These are phyloP conservation scores for Xylophagus ater DNA, from an alignment of 2,888 invertebrate genomes.

Conservation along the genomic window DNA sequence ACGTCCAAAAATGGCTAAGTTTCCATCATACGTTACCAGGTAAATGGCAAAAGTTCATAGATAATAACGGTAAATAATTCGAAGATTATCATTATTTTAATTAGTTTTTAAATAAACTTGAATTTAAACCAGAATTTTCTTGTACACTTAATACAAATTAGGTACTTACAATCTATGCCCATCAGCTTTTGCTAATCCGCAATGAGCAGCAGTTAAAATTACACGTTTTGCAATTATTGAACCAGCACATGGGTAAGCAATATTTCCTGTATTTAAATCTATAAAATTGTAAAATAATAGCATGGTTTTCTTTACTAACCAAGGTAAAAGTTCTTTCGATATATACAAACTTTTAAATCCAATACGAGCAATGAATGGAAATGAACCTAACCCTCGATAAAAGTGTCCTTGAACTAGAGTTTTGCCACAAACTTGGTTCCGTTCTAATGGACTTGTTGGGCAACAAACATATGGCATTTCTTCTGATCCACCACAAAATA, in stretches of 20 bases:
- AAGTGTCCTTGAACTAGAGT: conserved; percentile 54
- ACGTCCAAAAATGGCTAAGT: too few species aligned
- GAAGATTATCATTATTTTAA: too few species aligned
- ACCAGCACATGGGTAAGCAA: conserved; percentile 65
- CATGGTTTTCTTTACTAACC: background rate
- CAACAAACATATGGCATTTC: conserved; percentile 38
- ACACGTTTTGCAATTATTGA: conserved; percentile 52
- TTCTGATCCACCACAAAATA: conserved; percentile 35
- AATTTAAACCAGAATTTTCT: too few species aligned
- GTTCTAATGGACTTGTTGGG: conserved; percentile 35
- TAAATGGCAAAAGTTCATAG: too few species aligned
- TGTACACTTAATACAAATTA: too few species aligned
- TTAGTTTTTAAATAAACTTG: too few species aligned
- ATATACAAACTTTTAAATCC: conserved; percentile 68
- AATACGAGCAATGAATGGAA: conserved; percentile 65
- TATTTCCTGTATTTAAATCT: conserved; percentile 57
- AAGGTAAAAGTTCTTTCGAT: too few species aligned
- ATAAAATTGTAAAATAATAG: conserved; percentile 14
- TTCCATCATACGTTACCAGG: too few species aligned
- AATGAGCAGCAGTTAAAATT: conserved; percentile 67
- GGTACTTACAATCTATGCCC: conserved; percentile 62
- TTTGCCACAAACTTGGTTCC: conserved; percentile 49
- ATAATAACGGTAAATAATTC: too few species aligned
- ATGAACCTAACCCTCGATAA: conserved; percentile 57
- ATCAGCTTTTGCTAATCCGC: conserved; percentile 64